Evolutionary conservation across 37 sponge, comb jelly and placozoan genomes (phyloP), one percentile per base, ranked within the genome.

Genomic region (Mnemiopsis leidyi): DNA sequence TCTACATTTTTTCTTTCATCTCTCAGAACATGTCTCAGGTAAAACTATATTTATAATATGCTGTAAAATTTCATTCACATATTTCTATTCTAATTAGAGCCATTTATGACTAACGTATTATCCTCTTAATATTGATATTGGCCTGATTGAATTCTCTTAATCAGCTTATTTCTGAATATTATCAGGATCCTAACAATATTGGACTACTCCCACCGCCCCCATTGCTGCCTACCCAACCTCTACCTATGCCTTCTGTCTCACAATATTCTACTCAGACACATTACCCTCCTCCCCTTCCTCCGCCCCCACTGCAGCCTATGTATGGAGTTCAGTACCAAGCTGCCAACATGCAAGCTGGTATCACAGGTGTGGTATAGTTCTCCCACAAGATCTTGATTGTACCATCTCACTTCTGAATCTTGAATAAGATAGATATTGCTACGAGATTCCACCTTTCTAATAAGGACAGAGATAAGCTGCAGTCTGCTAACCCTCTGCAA

Each of bases 241-340:
- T 48, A 5, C 61, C 61, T 48, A 5, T 48, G 13, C 61, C 61
- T 48, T n/a, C n/a, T n/a, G 61, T 48, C 9, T 48, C 61, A 18
- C 61, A 48, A 13, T 48, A 48, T 13, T 13, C 5, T 5, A 13
- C 61, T 13, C 61, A 5, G 13, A 9, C 79, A 33, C 20, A 13
- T 77, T 77, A 32, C 36, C 79, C 79, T 34, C 79, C 79, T 34
- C 79, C 79, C 9, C 79, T 77, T 34, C 79, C 79, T 31, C 79
- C 79, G 16, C 79, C 79, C 18, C 79, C 79, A 33, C 20, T 77
- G 1, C 79, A 77, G 32, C 79, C 79, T 18, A 13, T 48, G 9
- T 48, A 48, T 13, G 13, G 61, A 13, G 13, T 48, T 5, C 61
- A 48, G 61, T 48, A 48, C 13, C 61, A 5, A 18, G 13, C 61